Base-by-base conservation (phyloP, 2,888 invertebrate species). In the Calliopum simillimum region DNA sequence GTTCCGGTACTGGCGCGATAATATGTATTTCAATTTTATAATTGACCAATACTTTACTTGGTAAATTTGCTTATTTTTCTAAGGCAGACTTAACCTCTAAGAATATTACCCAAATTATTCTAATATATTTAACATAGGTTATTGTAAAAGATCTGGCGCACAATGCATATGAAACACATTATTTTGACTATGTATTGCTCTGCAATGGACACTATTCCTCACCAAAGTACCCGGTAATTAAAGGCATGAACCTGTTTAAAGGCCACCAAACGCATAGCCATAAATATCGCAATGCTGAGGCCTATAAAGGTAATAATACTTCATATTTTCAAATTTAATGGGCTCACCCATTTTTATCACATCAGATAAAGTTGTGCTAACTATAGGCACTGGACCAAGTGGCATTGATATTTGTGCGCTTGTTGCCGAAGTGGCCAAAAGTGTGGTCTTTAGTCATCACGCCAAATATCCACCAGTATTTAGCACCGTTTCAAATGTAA, bases 121-220 rank as follows among this genome's bases (percentile, higher is more conserved):
- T n/a, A n/a, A n/a, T n/a, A n/a, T n/a, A n/a, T n/a, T n/a, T n/a
- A n/a, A n/a, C 21, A 4, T 51, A 84, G 83, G 79, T 84, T 53
- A 79, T 82, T 66, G 81, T 81, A 19, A 80, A 78, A 77, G 80
- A 84, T 75, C 77, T 81, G 65, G 72, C 72, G 47, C 78, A 74
- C 65, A 73, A 83, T 64, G 77, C 68, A 25, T 76, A 79, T 47
- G 89, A 79, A 85, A 91, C 81, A 81, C 91, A 88, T 65, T 88
- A 89, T 56, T 95, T 91, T 82, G 94, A 96, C 83, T 91, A 91
- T 68, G 88, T 96, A 25, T 91, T 96, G 81, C 90, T 96, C 2
- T 95, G 95, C 85, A 95, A 94, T 82, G 96, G 96, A 0, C 96
- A 95, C 83, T 96, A 94, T 84, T 92, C 92, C 73, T 91, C 92